phyloP scores from a whole-genome alignment of 2,113 vertebrate genomes.

The Spilogale gracilis region DNA sequence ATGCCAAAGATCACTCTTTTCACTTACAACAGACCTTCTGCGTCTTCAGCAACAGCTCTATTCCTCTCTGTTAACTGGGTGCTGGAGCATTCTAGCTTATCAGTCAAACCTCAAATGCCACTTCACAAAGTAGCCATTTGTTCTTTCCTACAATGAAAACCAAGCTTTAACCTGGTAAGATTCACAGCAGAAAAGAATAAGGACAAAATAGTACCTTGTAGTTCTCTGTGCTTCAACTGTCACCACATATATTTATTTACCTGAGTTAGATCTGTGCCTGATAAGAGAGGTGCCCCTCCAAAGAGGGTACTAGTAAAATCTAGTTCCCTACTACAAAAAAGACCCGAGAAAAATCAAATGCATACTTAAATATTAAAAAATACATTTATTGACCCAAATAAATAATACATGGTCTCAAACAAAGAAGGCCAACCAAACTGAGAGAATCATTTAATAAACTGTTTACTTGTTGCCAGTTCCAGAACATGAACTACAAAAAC shows the following conservation, averaged over 20 bases:
- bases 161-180: constrained; percentile 20
- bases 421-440: constrained; percentile 14
- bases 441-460: neutral
- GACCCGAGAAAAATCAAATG: constrained; percentile 42
- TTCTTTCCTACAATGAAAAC: constrained; percentile 5
- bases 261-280: constrained; percentile 23
- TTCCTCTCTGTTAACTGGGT: neutral
- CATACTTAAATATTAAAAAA: constrained; percentile 53
- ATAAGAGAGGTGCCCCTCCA: neutral
- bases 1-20: constrained; percentile 4
- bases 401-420: constrained; percentile 45
- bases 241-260: neutral
- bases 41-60: neutral
- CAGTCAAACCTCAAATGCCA: constrained; percentile 12
- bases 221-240: neutral
- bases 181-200: neutral
- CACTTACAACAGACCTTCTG: neutral
- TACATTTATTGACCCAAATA: constrained; percentile 52
- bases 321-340: constrained; percentile 27
- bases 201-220: neutral
- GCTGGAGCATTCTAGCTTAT: neutral
- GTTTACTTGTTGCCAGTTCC: neutral
- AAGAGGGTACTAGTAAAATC: neutral
- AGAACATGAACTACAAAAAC: constrained; percentile 34
- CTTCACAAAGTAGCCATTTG: constrained; percentile 54